Conservation (phyloP, 2,888 invertebrate species). For the Pseudoips prasinana region DNA sequence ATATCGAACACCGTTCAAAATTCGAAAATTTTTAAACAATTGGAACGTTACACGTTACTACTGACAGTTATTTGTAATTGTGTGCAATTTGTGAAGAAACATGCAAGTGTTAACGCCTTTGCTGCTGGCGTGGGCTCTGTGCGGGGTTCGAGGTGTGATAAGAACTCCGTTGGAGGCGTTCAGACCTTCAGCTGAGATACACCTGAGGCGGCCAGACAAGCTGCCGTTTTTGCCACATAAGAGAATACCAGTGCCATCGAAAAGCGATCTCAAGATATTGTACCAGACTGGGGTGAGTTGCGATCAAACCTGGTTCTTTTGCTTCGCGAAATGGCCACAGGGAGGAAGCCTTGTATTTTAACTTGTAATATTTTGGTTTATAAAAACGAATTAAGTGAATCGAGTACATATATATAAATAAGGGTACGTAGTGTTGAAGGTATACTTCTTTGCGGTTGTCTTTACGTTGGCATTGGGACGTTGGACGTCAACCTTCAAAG, state of each 20-base stretch:
- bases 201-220: conserved; percentile 74
- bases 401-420: too few species aligned
- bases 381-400: too few species aligned
- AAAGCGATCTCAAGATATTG: conserved; percentile 83
- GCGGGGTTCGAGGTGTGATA: conserved; percentile 65
- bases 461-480: conserved; percentile 27
- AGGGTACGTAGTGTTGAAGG: too few species aligned
- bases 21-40: conserved; percentile 25
- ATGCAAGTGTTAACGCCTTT: conserved; percentile 72
- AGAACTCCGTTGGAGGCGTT: conserved; percentile 82
- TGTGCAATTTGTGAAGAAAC: conserved; percentile 32
- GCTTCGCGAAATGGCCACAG: conserved; percentile 6
- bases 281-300: conserved; percentile 89
- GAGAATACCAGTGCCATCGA: conserved; percentile 73
- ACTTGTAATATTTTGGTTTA: too few species aligned
- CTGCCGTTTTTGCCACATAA: conserved; percentile 71
- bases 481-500: conserved; percentile 31
- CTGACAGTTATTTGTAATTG: conserved; percentile 24
- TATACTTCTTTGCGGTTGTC: conserved; percentile 5
- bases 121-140: conserved; percentile 61
- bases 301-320: conserved; percentile 6
- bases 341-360: too few species aligned
- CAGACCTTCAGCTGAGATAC: conserved; percentile 70
- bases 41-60: conserved; percentile 20
- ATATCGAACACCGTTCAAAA: conserved; percentile 40